Evolutionary conservation across 1,140 invertebrate genomes (phyloP).

Genomic region (Pseudachorutes palmiensis): DNA sequence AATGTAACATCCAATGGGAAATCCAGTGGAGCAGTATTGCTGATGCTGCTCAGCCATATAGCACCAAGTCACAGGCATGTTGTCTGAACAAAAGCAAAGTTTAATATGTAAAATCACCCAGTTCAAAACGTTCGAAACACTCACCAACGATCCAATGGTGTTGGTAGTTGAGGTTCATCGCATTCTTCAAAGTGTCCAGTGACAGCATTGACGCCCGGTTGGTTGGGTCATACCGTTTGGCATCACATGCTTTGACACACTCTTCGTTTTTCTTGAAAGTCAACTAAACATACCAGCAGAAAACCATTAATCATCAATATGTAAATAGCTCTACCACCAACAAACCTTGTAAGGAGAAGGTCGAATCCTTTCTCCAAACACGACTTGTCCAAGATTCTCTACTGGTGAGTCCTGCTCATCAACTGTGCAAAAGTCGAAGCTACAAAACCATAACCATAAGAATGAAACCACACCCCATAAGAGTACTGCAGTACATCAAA

Average conservation of each 20-base stretch:
- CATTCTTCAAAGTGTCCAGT: conserved; percentile 74
- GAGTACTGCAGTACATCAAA: too few relatives aligned
- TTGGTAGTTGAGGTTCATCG: conserved; percentile 94
- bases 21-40: conserved; percentile 85
- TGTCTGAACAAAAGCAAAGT: conserved; percentile 62
- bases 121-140: conserved; percentile 24
- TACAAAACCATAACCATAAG: conserved; percentile 42
- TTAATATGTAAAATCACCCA: too few relatives aligned
- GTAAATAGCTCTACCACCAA: conserved; percentile 2
- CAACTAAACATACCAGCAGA: conserved; percentile 40
- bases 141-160: conserved; percentile 92
- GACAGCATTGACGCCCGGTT: conserved; percentile 57
- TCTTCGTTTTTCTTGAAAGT: conserved; percentile 59
- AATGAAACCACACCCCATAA: too few relatives aligned
- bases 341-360: conserved; percentile 83
- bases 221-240: conserved; percentile 58
- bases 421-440: conserved; percentile 82
- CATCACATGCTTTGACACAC: conserved; percentile 62
- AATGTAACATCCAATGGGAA: conserved; percentile 86
- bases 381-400: conserved; percentile 96
- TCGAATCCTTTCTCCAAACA: conserved; percentile 94
- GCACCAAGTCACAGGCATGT: conserved; percentile 97
- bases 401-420: conserved; percentile 65
- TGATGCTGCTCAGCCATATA: conserved; percentile 67
- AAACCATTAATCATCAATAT: conserved; percentile 15